Evolutionary conservation across 1,140 invertebrate species (phyloP).

Genomic region (Muscidifurax raptorellus): DNA sequence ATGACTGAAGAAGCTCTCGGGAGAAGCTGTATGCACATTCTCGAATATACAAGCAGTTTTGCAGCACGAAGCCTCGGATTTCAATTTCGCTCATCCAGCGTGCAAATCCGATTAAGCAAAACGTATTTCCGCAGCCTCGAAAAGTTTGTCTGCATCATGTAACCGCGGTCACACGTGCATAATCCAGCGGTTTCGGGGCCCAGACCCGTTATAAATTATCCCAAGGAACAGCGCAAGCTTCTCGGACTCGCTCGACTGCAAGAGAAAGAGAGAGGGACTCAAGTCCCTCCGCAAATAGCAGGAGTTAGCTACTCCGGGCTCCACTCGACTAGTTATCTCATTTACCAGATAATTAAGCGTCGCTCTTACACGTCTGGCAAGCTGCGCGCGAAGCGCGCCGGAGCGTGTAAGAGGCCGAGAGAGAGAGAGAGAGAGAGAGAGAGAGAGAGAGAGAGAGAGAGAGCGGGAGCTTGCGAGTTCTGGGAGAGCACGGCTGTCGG

Average conservation of each 20-base stretch:
- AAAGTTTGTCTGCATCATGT: neutral
- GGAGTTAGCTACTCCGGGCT: conserved; percentile 7
- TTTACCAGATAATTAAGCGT: conserved; percentile 48
- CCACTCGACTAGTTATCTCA: conserved; percentile 35
- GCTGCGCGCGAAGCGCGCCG: neutral
- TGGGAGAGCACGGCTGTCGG: neutral
- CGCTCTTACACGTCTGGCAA: conserved; percentile 24
- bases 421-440: conserved; percentile 11
- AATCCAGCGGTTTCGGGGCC: neutral
- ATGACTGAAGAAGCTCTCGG: no score
- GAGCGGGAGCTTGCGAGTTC: neutral
- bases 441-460: conserved; percentile 12
- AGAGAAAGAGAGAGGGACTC: neutral
- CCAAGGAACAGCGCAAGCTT: neutral
- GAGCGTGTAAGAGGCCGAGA: neutral
- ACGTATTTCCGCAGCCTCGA: neutral
- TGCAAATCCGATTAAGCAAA: no score
- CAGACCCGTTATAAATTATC: neutral
- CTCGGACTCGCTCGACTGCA: neutral
- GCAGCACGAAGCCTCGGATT: no score
- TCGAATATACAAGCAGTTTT: no score
- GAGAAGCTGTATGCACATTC: no score
- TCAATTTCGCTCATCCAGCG: no score
- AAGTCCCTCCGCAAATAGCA: neutral
- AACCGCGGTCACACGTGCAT: conserved; percentile 12